phyloP scores from a whole-genome alignment of 2,113 vertebrate genomes.

The Chunga burmeisteri region DNA sequence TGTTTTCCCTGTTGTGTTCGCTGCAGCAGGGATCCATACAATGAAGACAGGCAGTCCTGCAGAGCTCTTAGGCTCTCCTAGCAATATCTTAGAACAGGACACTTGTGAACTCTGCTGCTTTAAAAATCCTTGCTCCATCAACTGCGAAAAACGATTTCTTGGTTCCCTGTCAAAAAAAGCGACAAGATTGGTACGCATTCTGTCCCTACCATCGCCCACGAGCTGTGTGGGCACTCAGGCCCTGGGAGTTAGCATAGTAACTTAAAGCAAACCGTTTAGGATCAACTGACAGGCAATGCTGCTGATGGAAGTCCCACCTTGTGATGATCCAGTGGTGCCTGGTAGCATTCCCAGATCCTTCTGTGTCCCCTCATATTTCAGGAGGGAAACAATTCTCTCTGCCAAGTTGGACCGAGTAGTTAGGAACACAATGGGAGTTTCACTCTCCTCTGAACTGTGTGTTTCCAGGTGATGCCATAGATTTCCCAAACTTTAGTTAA shows the following conservation, averaged over 20 bases:
- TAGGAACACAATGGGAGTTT: background rate
- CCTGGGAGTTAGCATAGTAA: background rate
- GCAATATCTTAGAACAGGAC: background rate
- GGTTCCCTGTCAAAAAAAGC: background rate
- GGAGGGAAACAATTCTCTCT: background rate
- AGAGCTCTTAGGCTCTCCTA: background rate
- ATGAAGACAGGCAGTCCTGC: background rate
- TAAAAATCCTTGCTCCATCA: background rate
- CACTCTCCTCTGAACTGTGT: background rate
- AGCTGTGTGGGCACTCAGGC: background rate
- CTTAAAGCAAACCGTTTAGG: background rate
- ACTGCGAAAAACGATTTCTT: background rate
- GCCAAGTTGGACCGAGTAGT: background rate
- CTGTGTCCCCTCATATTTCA: background rate
- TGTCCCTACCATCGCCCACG: background rate
- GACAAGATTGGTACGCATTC: background rate
- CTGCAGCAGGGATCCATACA: background rate
- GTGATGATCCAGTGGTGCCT: background rate
- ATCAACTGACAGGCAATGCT: background rate
- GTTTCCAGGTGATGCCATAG: background rate
- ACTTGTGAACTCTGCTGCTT: background rate
- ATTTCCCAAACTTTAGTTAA: background rate
- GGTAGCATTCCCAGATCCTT: background rate
- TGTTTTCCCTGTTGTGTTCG: background rate
- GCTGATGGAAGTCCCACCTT: background rate